Evolutionary conservation across 2,888 invertebrate genomes (phyloP), one percentile per base, ranked within the genome.

Genomic region (Trachelus tabidus): DNA sequence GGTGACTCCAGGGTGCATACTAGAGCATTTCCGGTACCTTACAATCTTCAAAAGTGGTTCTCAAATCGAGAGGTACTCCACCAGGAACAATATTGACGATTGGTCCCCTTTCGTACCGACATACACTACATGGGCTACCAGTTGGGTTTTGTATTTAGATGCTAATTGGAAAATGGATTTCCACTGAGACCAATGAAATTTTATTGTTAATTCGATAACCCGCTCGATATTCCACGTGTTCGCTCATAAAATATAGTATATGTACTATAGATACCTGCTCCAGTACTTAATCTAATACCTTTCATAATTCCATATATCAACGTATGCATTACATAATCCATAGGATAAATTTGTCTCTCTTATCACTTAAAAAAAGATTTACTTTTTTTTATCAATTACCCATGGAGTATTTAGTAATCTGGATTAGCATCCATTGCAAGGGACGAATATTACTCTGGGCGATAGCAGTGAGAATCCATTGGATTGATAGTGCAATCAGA

Each of bases 21-120:
- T 34, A 68, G 74, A 73, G 77, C 77, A 68, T 76, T 73, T 73
- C 77, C 68, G 56, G 23, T 73, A 73, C 76, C 76, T 76, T 76
- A 73, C 76, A 73, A 77, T 73, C 74, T 77, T 69, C 68, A 77
- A 77, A 77, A 77, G 77, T 37, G 77, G 73, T 77, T 77, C 74
- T 73, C 77, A 73, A 73, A 73, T 69, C 74, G 74, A 77, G 69
- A 69, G 77, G 34, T 12, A 73, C 31, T 35, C n/a, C 23, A 30
- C 73, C 73, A 56, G 73, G 76, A 76, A 76, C 76, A 76, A 76
- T 76, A 76, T 73, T 76, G 76, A 76, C 73, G 73, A 76, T 76
- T 76, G 30, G 76, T 23, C 73, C 73, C 9, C 73, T 56, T 56
- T 23, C 56, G 56, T 56, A 23, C 23, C 56, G 23, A 56, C 56